Evolutionary conservation across 2,797 vertebrate genomes (phyloP), one percentile per base, ranked within the genome.

Genomic region (Oryzias dopingdopingensis): DNA sequence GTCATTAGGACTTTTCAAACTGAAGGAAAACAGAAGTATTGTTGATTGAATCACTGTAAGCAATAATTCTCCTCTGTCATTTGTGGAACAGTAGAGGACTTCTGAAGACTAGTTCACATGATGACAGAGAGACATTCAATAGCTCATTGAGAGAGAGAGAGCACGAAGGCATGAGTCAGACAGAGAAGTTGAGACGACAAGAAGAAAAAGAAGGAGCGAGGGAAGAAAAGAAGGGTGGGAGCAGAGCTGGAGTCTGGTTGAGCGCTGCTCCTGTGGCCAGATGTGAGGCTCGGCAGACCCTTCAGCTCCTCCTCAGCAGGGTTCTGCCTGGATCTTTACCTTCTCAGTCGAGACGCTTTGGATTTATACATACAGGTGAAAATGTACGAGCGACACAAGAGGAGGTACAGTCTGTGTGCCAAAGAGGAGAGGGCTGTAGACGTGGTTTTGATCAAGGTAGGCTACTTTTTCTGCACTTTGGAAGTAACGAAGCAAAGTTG

Each of bases 381-480:
- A 74, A 99, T 99, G 97, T 99, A 98, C 13, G 97, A 99, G 41
- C 92, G 96, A 62, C 93, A 98, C 89, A 96, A 92, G 86, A 90
- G 95, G 86, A 93, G 95, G 66, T 99, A 99, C 83, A 98, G 96
- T 75, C 89, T 99, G 53, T 96, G 95, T 52, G 93, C 95, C 85
- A 96, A 93, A 78, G 94, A 92, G 55, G 94, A 96, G 85, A 92
- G 93, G 74, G 86, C 93, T 12, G 93, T 96, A 71, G 95, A 97
- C 52, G 96, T 98, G 84, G 95, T 98, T 66, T 80, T 99, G 73
- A 89, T 98, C 59, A 98, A 98, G 96, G 97, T 98, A 96, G 81
- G 85, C 61, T 57, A 51, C 69, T 56, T 41, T 24, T 67, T 47
- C 0, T 4, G 51, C 62, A 56, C 70, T 62, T 76, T 4, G 71